A percentile compares a stretch with the other conserved stretches of the same genome.
phyloP scores from a whole-genome alignment of 2,888 invertebrate genomes.

The Macaria notata region DNA sequence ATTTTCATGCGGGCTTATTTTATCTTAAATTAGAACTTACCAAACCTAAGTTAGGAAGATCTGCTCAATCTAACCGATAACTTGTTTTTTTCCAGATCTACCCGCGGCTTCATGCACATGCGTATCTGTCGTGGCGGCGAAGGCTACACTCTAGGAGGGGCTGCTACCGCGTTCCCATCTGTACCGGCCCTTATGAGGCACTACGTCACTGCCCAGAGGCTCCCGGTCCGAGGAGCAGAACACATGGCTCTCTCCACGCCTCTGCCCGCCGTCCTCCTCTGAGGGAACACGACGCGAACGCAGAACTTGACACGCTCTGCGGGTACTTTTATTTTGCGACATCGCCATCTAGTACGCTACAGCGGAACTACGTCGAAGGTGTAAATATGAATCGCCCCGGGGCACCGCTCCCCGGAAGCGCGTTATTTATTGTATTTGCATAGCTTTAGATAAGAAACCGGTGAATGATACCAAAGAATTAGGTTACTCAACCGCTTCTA shows the following conservation, averaged over 20 bases:
- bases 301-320: slow-evolving; percentile 20
- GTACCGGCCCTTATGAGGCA: slow-evolving; percentile 98
- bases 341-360: slow-evolving; percentile 18
- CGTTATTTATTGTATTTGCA: slow-evolving; percentile 48
- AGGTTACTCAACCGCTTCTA: slow-evolving; percentile 50
- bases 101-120: slow-evolving; percentile 98
- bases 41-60: too few relatives aligned
- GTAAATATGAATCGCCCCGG: slow-evolving; percentile 36
- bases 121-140: slow-evolving; percentile 92
- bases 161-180: slow-evolving; percentile 94
- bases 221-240: slow-evolving; percentile 97
- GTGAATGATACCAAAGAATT: slow-evolving; percentile 77
- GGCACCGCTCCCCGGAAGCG: slow-evolving; percentile 40
- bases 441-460: slow-evolving; percentile 61
- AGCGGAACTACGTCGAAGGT: slow-evolving; percentile 31
- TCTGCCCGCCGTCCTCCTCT: slow-evolving; percentile 91
- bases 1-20: slow-evolving; percentile 14
- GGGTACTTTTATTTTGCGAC: slow-evolving; percentile 13
- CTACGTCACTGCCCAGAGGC: slow-evolving; percentile 92
- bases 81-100: slow-evolving; percentile 85
- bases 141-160: slow-evolving; percentile 95
- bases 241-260: slow-evolving; percentile 98
- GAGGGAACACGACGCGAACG: slow-evolving; percentile 46
- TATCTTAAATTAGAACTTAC: neutral
- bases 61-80: too few relatives aligned